Percentiles rank a stretch among this genome's conserved stretches.
Evolutionary conservation across 2,888 invertebrate genomes (phyloP).

Genomic region (Tethea ocularis): DNA sequence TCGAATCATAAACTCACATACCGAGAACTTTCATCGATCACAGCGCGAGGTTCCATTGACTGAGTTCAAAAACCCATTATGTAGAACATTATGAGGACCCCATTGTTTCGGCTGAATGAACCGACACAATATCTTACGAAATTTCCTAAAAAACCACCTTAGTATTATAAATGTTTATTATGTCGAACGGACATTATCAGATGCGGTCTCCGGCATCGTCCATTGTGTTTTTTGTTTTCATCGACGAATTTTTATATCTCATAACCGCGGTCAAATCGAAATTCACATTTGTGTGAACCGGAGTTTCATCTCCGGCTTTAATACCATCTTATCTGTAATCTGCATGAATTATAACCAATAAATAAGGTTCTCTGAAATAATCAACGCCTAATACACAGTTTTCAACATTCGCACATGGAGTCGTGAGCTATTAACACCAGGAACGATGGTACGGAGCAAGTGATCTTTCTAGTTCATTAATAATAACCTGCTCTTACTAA

Average conservation of each 20-base stretch:
- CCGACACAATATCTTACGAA: slow-evolving; percentile 81
- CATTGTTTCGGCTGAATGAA: slow-evolving; percentile 80
- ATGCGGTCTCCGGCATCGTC: slow-evolving; percentile 46
- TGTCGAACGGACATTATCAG: slow-evolving; percentile 49
- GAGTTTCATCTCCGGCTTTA: neutral
- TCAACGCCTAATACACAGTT: slow-evolving; percentile 54
- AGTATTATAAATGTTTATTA: slow-evolving; percentile 76
- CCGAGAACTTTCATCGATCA: slow-evolving; percentile 73
- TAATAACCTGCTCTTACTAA: slow-evolving; percentile 68
- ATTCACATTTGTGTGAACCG: slow-evolving; percentile 11
- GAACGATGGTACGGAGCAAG: slow-evolving; percentile 39
- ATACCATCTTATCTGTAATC: slow-evolving; percentile 22
- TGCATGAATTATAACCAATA: slow-evolving; percentile 67
- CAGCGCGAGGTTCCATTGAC: slow-evolving; percentile 69
- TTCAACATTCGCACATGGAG: slow-evolving; percentile 59
- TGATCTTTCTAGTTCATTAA: slow-evolving; percentile 73
- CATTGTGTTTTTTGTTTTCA: slow-evolving; percentile 59
- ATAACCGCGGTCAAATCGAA: slow-evolving; percentile 19
- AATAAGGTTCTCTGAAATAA: slow-evolving; percentile 54
- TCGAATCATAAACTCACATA: slow-evolving; percentile 65
- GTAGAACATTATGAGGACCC: slow-evolving; percentile 73
- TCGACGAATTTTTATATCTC: slow-evolving; percentile 28
- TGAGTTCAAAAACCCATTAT: slow-evolving; percentile 79
- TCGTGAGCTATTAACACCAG: slow-evolving; percentile 74
- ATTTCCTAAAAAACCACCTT: slow-evolving; percentile 78